phyloP scores from a whole-genome alignment of 2,113 vertebrate genomes.

The Aegypius monachus region DNA sequence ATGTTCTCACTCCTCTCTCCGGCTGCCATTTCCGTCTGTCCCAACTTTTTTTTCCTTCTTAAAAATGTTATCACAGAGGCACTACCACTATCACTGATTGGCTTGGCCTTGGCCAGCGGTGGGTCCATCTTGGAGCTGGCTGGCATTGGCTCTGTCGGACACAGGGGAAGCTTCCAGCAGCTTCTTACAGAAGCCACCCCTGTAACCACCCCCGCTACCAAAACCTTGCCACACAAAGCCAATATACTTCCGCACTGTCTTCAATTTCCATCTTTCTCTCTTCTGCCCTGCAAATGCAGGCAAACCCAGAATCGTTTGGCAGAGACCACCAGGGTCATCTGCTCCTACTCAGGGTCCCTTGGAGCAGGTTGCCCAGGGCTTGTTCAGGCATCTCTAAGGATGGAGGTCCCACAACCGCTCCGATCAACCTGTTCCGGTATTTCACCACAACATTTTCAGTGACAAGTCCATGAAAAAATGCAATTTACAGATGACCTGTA shows the following conservation, averaged over 20 bases:
- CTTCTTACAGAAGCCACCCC: too few relatives aligned
- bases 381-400: neutral
- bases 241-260: neutral
- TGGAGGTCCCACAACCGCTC: neutral
- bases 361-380: neutral
- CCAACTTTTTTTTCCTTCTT: too few relatives aligned
- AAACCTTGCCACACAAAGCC: too few relatives aligned
- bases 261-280: neutral
- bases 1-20: too few relatives aligned
- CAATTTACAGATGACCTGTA: neutral
- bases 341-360: neutral
- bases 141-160: too few relatives aligned
- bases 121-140: too few relatives aligned
- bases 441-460: neutral
- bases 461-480: neutral
- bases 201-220: too few relatives aligned
- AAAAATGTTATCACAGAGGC: too few relatives aligned
- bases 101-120: too few relatives aligned
- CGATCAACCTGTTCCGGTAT: neutral
- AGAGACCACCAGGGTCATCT: neutral
- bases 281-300: neutral
- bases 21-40: too few relatives aligned
- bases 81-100: too few relatives aligned
- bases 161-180: too few relatives aligned
- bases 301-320: fast-evolving